Evolutionary conservation across 2,113 vertebrate species (phyloP), one percentile per base, ranked within the genome.

Genomic region (Psettodes erumei): DNA sequence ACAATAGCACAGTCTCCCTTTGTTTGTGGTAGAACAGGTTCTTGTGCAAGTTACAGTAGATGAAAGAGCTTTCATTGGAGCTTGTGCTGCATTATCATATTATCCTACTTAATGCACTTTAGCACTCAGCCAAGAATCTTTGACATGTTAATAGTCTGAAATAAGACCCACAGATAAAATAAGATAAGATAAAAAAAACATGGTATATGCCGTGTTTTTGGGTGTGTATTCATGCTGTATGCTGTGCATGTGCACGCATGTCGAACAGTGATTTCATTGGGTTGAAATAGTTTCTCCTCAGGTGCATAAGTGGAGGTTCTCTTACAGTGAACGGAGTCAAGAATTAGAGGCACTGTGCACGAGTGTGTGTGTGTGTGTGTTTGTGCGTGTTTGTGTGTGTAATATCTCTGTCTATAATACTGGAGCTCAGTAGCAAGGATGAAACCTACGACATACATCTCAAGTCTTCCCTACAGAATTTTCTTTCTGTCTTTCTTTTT

Each of bases 1-100:
- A 88, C 79, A 85, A 82, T 62, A 40, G 73, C 5, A 4, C 48
- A 4, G 75, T 63, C 61, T 66, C 50, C 16, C 35, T 72, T 65
- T 77, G 53, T 82, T 83, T 69, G 82, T 48, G 33, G 69, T 42
- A 33, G 67, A 87, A 83, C 88, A 70, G 79, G 84, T 87, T 88
- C 63, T 69, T 65, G 27, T 53, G 69, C 62, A 32, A 43, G 77
- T 62, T 45, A 35, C 58, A 73, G 53, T 38, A 15, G 77, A 77
- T 13, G 56, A 55, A 40, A 21, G 60, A 33, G 73, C 60, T 64
- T 63, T 81, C 45, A 59, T 15, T 9, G 13, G 38, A 56, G 67
- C 61, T 76, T 27, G 56, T 62, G 63, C 62, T 35, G 66, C 71
- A 59, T 81, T 73, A 76, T 79, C 15, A 30, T 58, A 1, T 75